Evolutionary conservation across 2,797 vertebrate genomes (phyloP).

Genomic region (Hozukius guyotensis): DNA sequence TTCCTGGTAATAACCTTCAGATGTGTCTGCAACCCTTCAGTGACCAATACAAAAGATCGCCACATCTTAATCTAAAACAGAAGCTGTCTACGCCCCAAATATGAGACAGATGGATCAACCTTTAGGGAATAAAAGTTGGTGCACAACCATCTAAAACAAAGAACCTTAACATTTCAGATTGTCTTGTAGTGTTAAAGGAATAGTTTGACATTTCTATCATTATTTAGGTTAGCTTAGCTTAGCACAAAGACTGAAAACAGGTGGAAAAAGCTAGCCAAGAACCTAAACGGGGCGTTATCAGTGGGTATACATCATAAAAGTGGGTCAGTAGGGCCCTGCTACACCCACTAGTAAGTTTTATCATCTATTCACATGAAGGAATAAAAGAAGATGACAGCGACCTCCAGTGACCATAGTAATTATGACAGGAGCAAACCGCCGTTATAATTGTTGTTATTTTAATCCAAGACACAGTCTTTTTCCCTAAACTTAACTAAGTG

Average conservation of each 20-base stretch:
- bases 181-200: background rate
- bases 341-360: too few species aligned
- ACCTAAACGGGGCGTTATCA: background rate
- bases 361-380: too few species aligned
- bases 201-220: background rate
- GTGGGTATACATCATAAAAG: too few species aligned
- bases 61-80: conserved; percentile 15
- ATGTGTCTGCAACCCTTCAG: conserved; percentile 26
- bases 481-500: too few species aligned
- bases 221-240: background rate
- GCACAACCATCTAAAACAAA: background rate
- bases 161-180: background rate
- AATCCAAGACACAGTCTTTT: too few species aligned
- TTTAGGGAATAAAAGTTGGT: background rate
- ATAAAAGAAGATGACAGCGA: too few species aligned
- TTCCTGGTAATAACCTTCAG: conserved; percentile 36
- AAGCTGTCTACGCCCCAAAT: background rate
- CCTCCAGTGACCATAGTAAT: too few species aligned
- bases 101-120: conserved; percentile 7
- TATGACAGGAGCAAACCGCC: too few species aligned
- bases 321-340: too few species aligned
- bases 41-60: conserved; percentile 10
- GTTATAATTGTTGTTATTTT: too few species aligned
- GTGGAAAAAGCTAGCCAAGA: background rate
- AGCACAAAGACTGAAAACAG: background rate